phyloP scores from a whole-genome alignment of 2,797 vertebrate species.

The Spinus olivaceus region DNA sequence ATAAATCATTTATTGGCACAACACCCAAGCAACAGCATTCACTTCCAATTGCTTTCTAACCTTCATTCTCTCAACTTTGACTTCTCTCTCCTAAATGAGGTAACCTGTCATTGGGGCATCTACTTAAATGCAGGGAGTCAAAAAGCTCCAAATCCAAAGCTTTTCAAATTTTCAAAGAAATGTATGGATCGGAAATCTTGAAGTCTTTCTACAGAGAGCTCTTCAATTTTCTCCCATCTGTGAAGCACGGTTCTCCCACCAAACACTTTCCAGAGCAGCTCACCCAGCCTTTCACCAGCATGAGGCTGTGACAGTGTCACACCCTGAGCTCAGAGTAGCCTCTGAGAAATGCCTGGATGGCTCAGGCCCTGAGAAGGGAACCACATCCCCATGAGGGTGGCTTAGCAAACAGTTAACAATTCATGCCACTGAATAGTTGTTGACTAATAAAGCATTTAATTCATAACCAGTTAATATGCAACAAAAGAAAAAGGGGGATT shows the following conservation, averaged over 20 bases:
- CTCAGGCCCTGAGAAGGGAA: neutral
- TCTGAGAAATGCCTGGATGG: accelerated
- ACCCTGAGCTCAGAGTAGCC: neutral
- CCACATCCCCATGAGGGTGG: neutral
- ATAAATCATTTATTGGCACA: neutral
- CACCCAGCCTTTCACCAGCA: neutral
- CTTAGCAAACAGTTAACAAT: neutral
- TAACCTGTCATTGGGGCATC: neutral
- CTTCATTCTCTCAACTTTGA: neutral
- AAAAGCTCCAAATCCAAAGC: neutral
- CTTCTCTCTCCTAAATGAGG: neutral
- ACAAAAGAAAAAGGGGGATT: neutral
- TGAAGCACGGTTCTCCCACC: neutral
- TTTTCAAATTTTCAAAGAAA: neutral
- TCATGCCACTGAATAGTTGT: neutral
- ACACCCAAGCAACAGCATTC: neutral
- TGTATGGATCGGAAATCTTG: neutral
- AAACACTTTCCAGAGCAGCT: neutral
- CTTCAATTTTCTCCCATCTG: neutral
- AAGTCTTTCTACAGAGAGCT: neutral
- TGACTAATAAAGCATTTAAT: neutral
- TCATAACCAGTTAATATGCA: neutral
- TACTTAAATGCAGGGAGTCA: neutral
- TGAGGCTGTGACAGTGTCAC: neutral
- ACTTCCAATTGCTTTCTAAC: neutral